Evolutionary conservation across 2,888 invertebrate genomes (phyloP).

Genomic region (Uropetala carovei): DNA sequence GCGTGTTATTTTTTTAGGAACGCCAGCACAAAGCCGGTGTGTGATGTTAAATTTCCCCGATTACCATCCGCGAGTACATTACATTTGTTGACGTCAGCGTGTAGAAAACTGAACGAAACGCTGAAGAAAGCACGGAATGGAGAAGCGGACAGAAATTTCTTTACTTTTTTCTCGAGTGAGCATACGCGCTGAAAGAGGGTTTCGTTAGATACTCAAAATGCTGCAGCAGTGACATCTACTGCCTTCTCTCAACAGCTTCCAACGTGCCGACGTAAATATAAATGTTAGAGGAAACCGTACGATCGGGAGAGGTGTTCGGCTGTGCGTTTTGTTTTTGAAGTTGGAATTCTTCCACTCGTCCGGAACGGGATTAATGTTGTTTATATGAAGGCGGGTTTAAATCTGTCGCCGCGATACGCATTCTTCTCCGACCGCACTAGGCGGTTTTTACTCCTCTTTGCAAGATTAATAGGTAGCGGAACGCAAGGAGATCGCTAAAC

Average conservation of each 20-base stretch:
- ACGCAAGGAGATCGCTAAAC: neutral
- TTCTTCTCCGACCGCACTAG: neutral
- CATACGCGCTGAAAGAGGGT: neutral
- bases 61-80: too few species aligned
- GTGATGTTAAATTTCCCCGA: too few species aligned
- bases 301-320: constrained; percentile 3
- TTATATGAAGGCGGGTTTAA: neutral
- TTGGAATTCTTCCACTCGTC: constrained; percentile 56
- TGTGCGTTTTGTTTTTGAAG: neutral
- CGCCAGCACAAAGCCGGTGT: too few species aligned
- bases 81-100: too few species aligned
- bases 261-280: neutral
- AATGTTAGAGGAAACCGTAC: neutral
- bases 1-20: too few species aligned
- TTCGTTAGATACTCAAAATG: neutral
- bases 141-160: too few species aligned
- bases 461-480: neutral
- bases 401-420: constrained; percentile 1
- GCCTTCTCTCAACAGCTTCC: neutral
- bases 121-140: too few species aligned
- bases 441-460: neutral
- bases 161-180: too few species aligned
- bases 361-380: constrained; percentile 50
- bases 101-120: too few species aligned
- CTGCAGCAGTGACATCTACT: neutral